A percentile compares a stretch with the other conserved stretches of the same genome.
Evolutionary conservation across 2,113 vertebrate species (phyloP).

Genomic region (Tyto alba): DNA sequence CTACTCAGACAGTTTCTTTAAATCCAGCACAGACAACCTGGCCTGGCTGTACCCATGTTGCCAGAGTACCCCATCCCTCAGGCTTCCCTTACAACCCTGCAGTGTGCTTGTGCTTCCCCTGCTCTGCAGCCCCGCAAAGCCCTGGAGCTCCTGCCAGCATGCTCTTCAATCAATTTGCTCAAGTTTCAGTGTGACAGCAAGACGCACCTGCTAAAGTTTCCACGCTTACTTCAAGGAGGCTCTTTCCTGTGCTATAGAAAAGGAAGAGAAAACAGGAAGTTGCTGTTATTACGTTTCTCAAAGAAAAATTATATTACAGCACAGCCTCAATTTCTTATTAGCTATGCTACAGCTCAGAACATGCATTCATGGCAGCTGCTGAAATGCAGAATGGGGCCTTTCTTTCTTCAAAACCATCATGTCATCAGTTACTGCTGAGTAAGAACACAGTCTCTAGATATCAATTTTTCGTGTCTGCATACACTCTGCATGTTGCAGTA

Average conservation of each 20-base stretch:
- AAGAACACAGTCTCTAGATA: not conserved
- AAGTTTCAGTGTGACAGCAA: not conserved
- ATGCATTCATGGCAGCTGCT: not conserved
- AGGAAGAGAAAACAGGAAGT: not conserved
- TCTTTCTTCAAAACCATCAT: not conserved
- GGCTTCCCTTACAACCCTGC: not conserved
- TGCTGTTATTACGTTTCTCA: not conserved
- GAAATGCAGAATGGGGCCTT: not conserved
- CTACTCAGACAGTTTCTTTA: not conserved
- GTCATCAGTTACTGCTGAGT: not conserved
- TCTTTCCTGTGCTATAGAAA: constrained; percentile 41
- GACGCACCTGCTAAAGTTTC: constrained; percentile 62
- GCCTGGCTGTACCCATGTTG: not conserved
- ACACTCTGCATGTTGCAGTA: not conserved
- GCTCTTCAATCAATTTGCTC: not conserved
- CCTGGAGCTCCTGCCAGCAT: not conserved
- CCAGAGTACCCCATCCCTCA: not conserved
- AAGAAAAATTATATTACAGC: not conserved
- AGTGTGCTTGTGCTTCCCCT: not conserved
- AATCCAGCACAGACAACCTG: not conserved
- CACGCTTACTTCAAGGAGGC: not conserved
- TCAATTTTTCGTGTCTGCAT: not conserved
- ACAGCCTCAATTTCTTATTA: not conserved
- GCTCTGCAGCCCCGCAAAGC: not conserved
- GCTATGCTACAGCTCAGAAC: not conserved